Base-by-base conservation (phyloP, 35 echinoderm and acorn worm genomes). In the Ophiothrix spiculata region DNA sequence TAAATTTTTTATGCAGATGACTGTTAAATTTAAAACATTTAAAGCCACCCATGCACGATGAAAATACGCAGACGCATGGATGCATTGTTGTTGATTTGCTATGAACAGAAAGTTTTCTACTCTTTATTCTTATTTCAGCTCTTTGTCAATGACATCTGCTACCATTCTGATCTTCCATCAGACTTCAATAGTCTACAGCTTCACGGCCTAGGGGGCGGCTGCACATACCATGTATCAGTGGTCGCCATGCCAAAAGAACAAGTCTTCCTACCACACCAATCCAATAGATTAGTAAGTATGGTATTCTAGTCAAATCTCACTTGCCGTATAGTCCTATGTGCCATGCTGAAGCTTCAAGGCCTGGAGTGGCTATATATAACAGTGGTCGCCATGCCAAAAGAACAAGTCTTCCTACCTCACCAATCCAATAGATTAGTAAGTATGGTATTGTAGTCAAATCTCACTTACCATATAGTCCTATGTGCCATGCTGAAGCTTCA, bases 401-500 rank as follows among this genome's bases (percentile, higher is more conserved):
- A 85, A 41, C 35, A 75, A 21, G 37, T 74, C 32, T 42, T 89
- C 39, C 82, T 93, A 33, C 92, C 81, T 16, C 87, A 89, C 75
- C 87, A 90, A 64, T 93, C 92, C 28, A 86, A 80, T 35, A 93
- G 56, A 83, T 74, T 93, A 83, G 92, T 93, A 87, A 64, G 77
- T 75, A 40, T 69, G n/a, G n/a, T n/a, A n/a, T n/a, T n/a, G 25
- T n/a, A n/a, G n/a, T n/a, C n/a, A n/a, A n/a, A n/a, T n/a, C n/a
- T n/a, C n/a, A n/a, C n/a, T n/a, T n/a, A n/a, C n/a, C n/a, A n/a
- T n/a, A n/a, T n/a, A n/a, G n/a, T n/a, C n/a, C n/a, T n/a, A n/a
- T n/a, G n/a, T n/a, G n/a, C n/a, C n/a, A n/a, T n/a, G n/a, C n/a
- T n/a, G n/a, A n/a, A n/a, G n/a, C n/a, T n/a, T n/a, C n/a, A n/a